phyloP scores from a whole-genome alignment of 1,140 invertebrate genomes.

The Drosophila azteca region DNA sequence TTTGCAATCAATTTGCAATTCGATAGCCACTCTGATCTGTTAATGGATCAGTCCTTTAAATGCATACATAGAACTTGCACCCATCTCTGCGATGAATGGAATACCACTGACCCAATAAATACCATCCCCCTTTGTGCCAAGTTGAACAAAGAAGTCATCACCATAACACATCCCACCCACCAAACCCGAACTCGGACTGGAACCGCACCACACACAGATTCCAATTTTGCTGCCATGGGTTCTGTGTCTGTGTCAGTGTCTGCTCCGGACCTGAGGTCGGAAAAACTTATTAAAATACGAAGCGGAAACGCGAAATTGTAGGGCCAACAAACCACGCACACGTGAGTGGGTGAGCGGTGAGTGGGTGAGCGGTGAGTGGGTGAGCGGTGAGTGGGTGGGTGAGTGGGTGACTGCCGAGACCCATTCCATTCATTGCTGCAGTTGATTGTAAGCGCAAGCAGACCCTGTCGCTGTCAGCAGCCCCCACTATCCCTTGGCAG shows the following conservation, averaged over 20 bases:
- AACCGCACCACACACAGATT: no score
- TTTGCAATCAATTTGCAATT: slow-evolving; percentile 11
- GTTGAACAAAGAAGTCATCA: no score
- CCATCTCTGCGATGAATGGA: no score
- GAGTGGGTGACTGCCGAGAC: background rate
- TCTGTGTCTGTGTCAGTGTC: background rate
- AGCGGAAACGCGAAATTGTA: slow-evolving; percentile 44
- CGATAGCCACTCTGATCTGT: background rate
- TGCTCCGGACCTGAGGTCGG: background rate
- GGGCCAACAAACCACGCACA: slow-evolving; percentile 22
- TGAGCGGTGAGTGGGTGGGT: background rate
- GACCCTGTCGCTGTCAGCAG: background rate
- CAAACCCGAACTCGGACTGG: no score
- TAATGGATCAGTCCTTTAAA: no score
- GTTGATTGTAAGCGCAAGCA: background rate
- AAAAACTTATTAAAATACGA: slow-evolving; percentile 57
- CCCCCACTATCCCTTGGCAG: slow-evolving; percentile 3
- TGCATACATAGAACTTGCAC: no score
- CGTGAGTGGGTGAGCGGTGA: background rate
- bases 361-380: background rate
- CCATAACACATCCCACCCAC: no score
- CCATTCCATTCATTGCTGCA: slow-evolving; percentile 24
- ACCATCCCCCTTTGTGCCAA: no score
- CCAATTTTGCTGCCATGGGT: background rate
- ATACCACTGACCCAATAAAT: no score